Evolutionary conservation across 2,888 invertebrate species (phyloP).

Genomic region (Dastarcus helophoroides): DNA sequence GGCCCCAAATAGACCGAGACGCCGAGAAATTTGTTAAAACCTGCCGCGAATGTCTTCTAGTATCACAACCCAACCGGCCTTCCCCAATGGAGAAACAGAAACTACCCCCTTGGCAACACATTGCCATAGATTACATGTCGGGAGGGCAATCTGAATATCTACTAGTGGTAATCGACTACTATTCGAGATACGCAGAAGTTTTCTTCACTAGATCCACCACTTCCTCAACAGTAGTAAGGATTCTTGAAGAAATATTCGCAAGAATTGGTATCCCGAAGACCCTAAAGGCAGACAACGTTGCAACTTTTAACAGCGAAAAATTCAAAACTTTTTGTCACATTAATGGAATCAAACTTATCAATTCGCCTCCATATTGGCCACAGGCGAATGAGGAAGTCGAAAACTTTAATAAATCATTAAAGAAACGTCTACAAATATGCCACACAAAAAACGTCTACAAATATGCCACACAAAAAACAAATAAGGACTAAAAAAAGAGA

Average conservation of each 20-base stretch:
- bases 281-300: conserved; percentile 14
- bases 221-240: conserved; percentile 8
- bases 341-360: conserved; percentile 12
- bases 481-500: too few relatives aligned
- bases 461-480: too few relatives aligned
- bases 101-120: conserved; percentile 12
- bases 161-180: conserved; percentile 14
- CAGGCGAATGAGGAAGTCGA: conserved; percentile 19
- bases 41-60: conserved; percentile 10
- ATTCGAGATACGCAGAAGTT: conserved; percentile 13
- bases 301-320: conserved; percentile 13
- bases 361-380: conserved; percentile 15
- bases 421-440: too few relatives aligned
- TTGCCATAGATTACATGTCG: conserved; percentile 14
- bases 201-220: conserved; percentile 11
- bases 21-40: conserved; percentile 8
- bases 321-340: conserved; percentile 13
- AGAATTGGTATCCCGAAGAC: conserved; percentile 13
- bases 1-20: conserved; percentile 4
- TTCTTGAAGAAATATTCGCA: conserved; percentile 12
- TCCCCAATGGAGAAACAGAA: conserved; percentile 10
- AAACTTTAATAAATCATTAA: conserved; percentile 16
- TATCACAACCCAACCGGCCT: conserved; percentile 10
- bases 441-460: too few relatives aligned
- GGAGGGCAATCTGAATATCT: too few relatives aligned